Evolutionary conservation across 1,140 invertebrate species (phyloP), one percentile per base, ranked within the genome.

Genomic region (Drosophila prosaltans): DNA sequence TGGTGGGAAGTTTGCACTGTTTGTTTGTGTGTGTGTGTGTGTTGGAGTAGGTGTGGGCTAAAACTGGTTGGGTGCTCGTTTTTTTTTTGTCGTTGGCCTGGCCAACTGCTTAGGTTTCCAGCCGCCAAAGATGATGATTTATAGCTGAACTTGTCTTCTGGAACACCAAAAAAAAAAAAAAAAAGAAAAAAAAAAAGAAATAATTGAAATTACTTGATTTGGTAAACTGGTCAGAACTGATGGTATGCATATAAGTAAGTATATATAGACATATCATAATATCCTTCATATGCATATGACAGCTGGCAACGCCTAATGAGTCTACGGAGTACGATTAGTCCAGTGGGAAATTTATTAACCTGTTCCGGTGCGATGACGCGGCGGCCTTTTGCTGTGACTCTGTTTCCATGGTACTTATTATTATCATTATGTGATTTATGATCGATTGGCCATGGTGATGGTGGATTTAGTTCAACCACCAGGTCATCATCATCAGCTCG

Each of bases 141-240:
- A 88, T 88, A 51, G 80, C 78, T 88, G 85, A 88, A 88, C 84
- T 88, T 88, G 85, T 81, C 84, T 83, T 72, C 69, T 84, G 80
- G 77, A 73, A 75, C 79, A 73, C 62, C 68, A 72, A 79, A 48
- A 51, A 51, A 40, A 40, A 11, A 40, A 40, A 11, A 11, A 40
- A 11, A 40, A 40, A n/a, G n/a, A n/a, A 11, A 9, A 11, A 1
- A 40, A 40, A 40, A 40, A 11, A 39, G 24, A 63, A 64, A 54
- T 67, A 72, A 76, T 73, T 72, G 75, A 73, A 83, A 79, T 79
- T 65, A 69, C 77, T 79, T 69, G 72, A 80, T 74, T 59, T 51
- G 63, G 62, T 55, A 57, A 66, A 66, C 75, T 75, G 76, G 74
- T 59, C 73, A 16, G 57, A 54, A 45, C 36, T 55, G 45, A 65